These are phyloP conservation scores for Habroteleia sp. DNA, from an alignment of 2,888 invertebrate genomes.

Conservation along the genomic window DNA sequence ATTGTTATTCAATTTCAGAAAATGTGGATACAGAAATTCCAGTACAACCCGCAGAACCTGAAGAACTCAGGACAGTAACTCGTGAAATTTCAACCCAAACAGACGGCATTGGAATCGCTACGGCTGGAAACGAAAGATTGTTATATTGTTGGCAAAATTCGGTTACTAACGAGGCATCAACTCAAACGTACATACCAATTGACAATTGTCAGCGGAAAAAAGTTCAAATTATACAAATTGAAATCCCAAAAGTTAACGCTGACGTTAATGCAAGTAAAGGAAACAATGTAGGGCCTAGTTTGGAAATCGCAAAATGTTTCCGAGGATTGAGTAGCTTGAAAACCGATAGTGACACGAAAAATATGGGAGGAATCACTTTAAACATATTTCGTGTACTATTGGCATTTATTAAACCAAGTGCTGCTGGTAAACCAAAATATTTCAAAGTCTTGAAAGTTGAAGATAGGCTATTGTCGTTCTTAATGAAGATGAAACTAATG, in stretches of 20 bases:
- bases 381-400: constrained; percentile 40
- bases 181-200: constrained; percentile 16
- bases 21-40: not conserved
- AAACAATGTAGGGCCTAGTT: constrained; percentile 10
- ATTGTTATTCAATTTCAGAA: no score
- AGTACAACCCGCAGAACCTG: not conserved
- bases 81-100: not conserved
- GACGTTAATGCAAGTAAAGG: not conserved
- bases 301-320: constrained; percentile 35
- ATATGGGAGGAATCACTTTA: constrained; percentile 41
- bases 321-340: constrained; percentile 44
- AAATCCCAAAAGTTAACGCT: constrained; percentile 6
- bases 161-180: constrained; percentile 4
- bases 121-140: not conserved
- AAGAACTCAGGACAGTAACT: not conserved
- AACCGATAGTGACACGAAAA: constrained; percentile 22
- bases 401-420: constrained; percentile 32
- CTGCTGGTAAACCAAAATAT: constrained; percentile 38
- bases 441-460: constrained; percentile 28
- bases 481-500: constrained; percentile 58
- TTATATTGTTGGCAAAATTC: constrained; percentile 1
- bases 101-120: not conserved
- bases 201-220: not conserved
- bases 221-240: constrained; percentile 8
- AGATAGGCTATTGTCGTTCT: constrained; percentile 48